Evolutionary conservation across 2,113 vertebrate genomes (phyloP).

Genomic region (Brachyhypopomus occidentalis): DNA sequence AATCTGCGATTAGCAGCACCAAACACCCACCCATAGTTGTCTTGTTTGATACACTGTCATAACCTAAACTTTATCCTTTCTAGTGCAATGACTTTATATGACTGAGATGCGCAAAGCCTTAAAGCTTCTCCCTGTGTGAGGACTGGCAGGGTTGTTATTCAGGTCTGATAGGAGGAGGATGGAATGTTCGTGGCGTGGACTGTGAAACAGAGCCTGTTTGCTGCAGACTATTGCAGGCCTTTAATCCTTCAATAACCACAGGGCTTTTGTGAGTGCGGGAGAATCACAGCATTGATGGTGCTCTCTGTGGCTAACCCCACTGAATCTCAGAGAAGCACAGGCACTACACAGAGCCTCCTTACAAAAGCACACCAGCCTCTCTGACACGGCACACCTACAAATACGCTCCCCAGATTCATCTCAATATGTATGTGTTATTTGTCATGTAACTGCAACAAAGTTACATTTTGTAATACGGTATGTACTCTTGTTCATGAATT

Average conservation of each 20-base stretch:
- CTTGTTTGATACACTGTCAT: not conserved
- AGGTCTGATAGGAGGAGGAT: conserved; percentile 36
- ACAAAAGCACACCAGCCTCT: not conserved
- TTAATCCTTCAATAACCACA: conserved; percentile 52
- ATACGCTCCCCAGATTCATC: not conserved
- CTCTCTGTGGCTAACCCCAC: conserved; percentile 37
- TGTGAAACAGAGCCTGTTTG: conserved; percentile 34
- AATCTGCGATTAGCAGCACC: not conserved
- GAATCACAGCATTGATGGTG: conserved; percentile 50
- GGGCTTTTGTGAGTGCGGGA: conserved; percentile 49
- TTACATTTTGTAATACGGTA: too few relatives aligned
- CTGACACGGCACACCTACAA: not conserved
- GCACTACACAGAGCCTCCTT: not conserved
- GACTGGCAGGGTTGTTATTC: conserved; percentile 29
- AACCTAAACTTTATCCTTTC: not conserved
- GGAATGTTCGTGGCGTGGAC: conserved; percentile 13
- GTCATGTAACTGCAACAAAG: too few relatives aligned
- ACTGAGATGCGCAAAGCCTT: not conserved
- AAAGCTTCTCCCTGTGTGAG: conserved; percentile 9
- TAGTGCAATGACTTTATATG: conserved; percentile 7
- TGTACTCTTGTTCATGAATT: too few relatives aligned
- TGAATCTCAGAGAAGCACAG: conserved; percentile 34
- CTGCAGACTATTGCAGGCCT: conserved; percentile 45
- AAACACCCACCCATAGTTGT: not conserved
- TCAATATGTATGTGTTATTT: not conserved